Base-by-base conservation (phyloP, 2,113 vertebrate species). In the Tichodroma muraria region DNA sequence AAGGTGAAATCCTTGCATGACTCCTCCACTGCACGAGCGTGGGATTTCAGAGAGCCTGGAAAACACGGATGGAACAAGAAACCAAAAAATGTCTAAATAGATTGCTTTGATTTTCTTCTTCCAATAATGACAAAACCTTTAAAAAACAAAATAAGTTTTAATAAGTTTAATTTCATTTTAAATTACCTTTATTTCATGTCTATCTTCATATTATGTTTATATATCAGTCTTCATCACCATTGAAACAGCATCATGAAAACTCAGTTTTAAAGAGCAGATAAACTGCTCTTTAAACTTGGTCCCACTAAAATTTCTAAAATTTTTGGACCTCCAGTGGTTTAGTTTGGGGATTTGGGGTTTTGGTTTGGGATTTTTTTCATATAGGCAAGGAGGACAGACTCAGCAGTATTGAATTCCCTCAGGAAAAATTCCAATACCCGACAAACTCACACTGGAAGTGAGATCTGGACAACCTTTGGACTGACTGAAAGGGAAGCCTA, bases 21-120 rank as follows among this genome's bases (percentile, higher is more conserved):
- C 30, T 66, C 42, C 75, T 71, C 44, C 12, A 8, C 75, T 31
- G 3, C 25, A 6, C 0, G 6, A 81, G 18, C 0, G 0, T 59
- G 59, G 59, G 40, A 45, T 17, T 68, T 80, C 40, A 59, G 25
- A n/a, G 49, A 47, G 45, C 35, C 45, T 42, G 59, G 56, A 45
- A 56, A 72, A 57, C 33, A 52, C 0, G 0, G 47, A 17, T 13
- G 24, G 49, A 85, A 50, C 0, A 7, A 44, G 50, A 50, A 78
- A 60, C 4, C 35, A 75, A 68, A 76, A 82, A 50, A 40, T 33
- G 25, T 31, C 35, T 63, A 31, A 50, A 57, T 33, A 38, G 11
- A 9, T 52, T 86, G 10, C 19, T 80, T 83, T 56, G 38, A 38
- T 45, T 88, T 88, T 63, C 38, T 78, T 81, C 37, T 42, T 53